These are phyloP conservation scores for Columba guinea DNA, from an alignment of 2,797 vertebrate species.

Conservation along the genomic window DNA sequence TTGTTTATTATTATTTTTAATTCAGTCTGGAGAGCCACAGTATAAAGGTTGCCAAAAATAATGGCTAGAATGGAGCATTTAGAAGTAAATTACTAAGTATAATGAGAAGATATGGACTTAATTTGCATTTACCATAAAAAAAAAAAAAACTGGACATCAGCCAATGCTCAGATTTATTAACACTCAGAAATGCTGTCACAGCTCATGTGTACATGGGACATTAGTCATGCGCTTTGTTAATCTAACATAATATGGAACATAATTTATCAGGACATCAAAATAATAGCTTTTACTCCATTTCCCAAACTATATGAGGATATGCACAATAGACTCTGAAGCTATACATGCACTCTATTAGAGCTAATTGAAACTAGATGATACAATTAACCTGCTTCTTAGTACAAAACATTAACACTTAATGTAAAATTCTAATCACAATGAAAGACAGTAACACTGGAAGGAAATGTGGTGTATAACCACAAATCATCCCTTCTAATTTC, in stretches of 20 bases:
- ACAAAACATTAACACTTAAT: slow-evolving; percentile 77
- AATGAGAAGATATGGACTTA: slow-evolving; percentile 66
- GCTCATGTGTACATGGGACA: slow-evolving; percentile 72
- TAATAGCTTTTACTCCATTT: slow-evolving; percentile 79
- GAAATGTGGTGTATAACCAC: slow-evolving; percentile 65
- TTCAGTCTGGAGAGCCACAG: neutral
- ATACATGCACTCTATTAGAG: slow-evolving; percentile 73
- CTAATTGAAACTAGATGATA: slow-evolving; percentile 82
- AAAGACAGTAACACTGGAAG: slow-evolving; percentile 58
- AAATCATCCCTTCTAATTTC: slow-evolving; percentile 63
- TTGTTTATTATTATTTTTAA: slow-evolving; percentile 40
- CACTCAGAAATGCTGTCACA: slow-evolving; percentile 70
- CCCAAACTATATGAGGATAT: slow-evolving; percentile 69
- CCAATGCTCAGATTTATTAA: slow-evolving; percentile 72
- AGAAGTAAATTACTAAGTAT: slow-evolving; percentile 61
- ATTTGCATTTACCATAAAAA: slow-evolving; percentile 70
- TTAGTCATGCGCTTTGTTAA: slow-evolving; percentile 82
- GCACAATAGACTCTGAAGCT: slow-evolving; percentile 77
- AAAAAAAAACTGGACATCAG: slow-evolving; percentile 57
- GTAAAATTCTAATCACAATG: slow-evolving; percentile 76
- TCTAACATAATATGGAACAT: slow-evolving; percentile 75
- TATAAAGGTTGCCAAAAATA: slow-evolving; percentile 48
- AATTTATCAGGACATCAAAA: slow-evolving; percentile 82
- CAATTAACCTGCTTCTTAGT: slow-evolving; percentile 79
- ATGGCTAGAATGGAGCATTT: slow-evolving; percentile 51